A percentile compares a stretch with the other conserved stretches of the same genome.
Conservation (phyloP, 2,113 vertebrate genomes). For the Psettodes erumei region DNA sequence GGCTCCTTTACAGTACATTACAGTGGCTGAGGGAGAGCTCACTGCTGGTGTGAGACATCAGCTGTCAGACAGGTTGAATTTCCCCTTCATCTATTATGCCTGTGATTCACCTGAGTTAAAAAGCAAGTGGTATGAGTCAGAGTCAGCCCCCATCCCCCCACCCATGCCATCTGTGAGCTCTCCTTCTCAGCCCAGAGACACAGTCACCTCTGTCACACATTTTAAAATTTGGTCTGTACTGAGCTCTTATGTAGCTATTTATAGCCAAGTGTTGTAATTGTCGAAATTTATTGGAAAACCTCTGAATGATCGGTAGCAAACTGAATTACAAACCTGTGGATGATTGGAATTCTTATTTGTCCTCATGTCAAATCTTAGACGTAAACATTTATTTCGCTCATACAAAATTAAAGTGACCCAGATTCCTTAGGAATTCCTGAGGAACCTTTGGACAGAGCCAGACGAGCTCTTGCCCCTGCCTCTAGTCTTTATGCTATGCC, state of each 20-base stretch:
- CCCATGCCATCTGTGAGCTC: constrained; percentile 68
- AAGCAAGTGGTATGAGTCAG: constrained; percentile 58
- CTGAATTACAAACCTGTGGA: neutral
- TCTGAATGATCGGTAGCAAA: neutral
- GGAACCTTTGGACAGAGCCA: neutral
- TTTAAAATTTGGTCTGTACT: constrained; percentile 34
- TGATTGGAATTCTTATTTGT: neutral
- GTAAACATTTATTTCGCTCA: neutral
- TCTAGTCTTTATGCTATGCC: neutral
- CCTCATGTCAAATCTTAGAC: neutral
- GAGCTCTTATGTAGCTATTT: constrained; percentile 4
- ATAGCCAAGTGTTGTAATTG: neutral
- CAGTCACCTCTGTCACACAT: constrained; percentile 74
- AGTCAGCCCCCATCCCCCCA: neutral
- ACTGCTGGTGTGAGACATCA: constrained; percentile 54
- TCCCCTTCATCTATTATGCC: constrained; percentile 43
- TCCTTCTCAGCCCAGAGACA: constrained; percentile 49
- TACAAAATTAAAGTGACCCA: neutral
- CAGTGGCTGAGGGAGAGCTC: constrained; percentile 54
- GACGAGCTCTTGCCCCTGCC: neutral
- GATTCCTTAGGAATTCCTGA: too few species aligned
- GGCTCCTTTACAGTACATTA: constrained; percentile 33
- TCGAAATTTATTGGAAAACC: neutral
- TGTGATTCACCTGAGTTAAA: constrained; percentile 61
- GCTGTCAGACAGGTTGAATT: constrained; percentile 53